Evolutionary conservation across 2,113 vertebrate genomes (phyloP).

Genomic region (Sturnus vulgaris): DNA sequence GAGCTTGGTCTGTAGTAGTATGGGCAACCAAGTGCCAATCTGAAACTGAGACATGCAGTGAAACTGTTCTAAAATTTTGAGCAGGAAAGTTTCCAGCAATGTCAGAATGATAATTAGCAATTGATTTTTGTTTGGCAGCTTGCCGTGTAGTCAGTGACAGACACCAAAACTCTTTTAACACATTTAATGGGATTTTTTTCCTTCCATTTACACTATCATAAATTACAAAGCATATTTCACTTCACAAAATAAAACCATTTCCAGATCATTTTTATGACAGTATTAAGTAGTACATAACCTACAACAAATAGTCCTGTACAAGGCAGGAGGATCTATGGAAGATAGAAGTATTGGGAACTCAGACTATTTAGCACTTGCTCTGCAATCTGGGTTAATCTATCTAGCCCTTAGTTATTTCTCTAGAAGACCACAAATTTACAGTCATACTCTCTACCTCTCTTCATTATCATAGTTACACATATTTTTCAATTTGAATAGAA

Average conservation of each 20-base stretch:
- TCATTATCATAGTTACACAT: slow-evolving; percentile 46
- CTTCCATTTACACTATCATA: slow-evolving; percentile 79
- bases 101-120: neutral
- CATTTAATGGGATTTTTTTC: slow-evolving; percentile 72
- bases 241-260: slow-evolving; percentile 86
- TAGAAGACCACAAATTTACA: slow-evolving; percentile 17
- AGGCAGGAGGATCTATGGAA: slow-evolving; percentile 22
- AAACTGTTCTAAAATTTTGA: neutral
- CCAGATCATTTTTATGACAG: slow-evolving; percentile 75
- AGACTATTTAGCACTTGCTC: slow-evolving; percentile 6
- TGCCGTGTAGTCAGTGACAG: slow-evolving; percentile 31
- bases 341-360: slow-evolving; percentile 23
- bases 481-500: slow-evolving; percentile 59
- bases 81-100: neutral
- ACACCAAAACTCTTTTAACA: slow-evolving; percentile 71
- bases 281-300: slow-evolving; percentile 75
- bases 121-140: slow-evolving; percentile 29
- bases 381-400: slow-evolving; percentile 12
- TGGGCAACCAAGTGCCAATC: neutral
- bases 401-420: slow-evolving; percentile 48
- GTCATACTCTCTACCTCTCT: slow-evolving; percentile 25
- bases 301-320: slow-evolving; percentile 70
- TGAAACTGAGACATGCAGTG: neutral
- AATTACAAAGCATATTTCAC: slow-evolving; percentile 83
- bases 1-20: neutral